Conservation (phyloP, 2,113 vertebrate genomes). For the Bujurquina vittata region DNA sequence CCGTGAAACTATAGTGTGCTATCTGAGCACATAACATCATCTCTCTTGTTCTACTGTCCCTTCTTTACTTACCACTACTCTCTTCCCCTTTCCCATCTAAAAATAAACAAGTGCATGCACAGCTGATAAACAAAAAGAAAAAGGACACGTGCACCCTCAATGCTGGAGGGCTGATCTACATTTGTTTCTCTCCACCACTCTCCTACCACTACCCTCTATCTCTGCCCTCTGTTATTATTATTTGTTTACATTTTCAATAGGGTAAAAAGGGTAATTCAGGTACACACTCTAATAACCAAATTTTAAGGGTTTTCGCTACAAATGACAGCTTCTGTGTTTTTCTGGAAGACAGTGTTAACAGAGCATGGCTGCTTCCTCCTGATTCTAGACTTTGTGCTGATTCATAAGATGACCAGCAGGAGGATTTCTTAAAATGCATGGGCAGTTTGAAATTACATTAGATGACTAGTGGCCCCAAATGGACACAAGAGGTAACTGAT, state of each 20-base stretch:
- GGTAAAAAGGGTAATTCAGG: constrained; percentile 35
- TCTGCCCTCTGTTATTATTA: neutral
- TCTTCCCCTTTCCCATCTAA: constrained; percentile 55
- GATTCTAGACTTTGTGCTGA: neutral
- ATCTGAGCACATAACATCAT: neutral
- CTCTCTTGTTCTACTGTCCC: constrained; percentile 8
- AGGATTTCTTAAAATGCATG: neutral
- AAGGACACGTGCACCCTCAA: constrained; percentile 40
- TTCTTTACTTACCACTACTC: constrained; percentile 19
- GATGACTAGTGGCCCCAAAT: neutral
- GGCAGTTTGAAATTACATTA: neutral
- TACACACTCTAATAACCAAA: constrained; percentile 26
- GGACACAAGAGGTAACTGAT: neutral
- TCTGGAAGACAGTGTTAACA: neutral
- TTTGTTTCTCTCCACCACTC: constrained; percentile 20
- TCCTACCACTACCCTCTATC: neutral
- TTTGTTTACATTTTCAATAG: constrained; percentile 32
- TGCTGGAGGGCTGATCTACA: constrained; percentile 63
- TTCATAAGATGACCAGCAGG: neutral
- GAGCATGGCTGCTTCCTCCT: neutral
- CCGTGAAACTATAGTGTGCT: neutral
- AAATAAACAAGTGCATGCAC: constrained; percentile 65
- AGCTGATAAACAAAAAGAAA: constrained; percentile 50
- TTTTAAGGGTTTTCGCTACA: neutral
- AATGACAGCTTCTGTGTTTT: neutral